phyloP scores from a whole-genome alignment of 2,113 vertebrate species.

The Serilophus lunatus region DNA sequence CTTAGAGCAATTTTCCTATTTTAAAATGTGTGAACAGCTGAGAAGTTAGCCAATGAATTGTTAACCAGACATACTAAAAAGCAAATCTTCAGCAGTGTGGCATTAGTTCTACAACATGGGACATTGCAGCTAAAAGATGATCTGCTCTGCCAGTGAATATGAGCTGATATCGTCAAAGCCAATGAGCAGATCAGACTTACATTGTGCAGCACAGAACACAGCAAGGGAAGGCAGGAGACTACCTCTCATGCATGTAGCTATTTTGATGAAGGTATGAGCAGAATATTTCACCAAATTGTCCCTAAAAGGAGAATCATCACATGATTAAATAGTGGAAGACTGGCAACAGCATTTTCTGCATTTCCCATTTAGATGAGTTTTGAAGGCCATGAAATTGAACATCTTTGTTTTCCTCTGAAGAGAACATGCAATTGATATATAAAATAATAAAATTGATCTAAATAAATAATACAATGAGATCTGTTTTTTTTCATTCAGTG shows the following conservation, averaged over 20 bases:
- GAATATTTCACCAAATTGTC: not conserved
- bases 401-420: not conserved
- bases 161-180: not conserved
- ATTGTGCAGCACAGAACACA: not conserved
- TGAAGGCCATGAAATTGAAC: not conserved
- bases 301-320: not conserved
- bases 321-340: not conserved
- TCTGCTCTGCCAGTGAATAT: not conserved
- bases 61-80: constrained; percentile 8
- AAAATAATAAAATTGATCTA: not conserved
- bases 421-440: too few relatives aligned
- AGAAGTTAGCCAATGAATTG: not conserved
- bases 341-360: not conserved
- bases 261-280: not conserved
- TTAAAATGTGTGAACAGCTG: constrained; percentile 2
- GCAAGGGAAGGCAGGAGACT: not conserved
- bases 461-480: not conserved
- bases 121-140: not conserved
- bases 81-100: not conserved
- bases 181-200: not conserved
- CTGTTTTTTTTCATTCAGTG: not conserved
- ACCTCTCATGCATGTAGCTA: accelerated
- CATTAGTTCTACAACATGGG: not conserved
- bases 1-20: constrained; percentile 16
- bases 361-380: not conserved